A percentile compares a stretch with the other conserved stretches of the same genome.
Conservation (phyloP, 2,888 invertebrate species). For the Polydrusus cervinus region DNA sequence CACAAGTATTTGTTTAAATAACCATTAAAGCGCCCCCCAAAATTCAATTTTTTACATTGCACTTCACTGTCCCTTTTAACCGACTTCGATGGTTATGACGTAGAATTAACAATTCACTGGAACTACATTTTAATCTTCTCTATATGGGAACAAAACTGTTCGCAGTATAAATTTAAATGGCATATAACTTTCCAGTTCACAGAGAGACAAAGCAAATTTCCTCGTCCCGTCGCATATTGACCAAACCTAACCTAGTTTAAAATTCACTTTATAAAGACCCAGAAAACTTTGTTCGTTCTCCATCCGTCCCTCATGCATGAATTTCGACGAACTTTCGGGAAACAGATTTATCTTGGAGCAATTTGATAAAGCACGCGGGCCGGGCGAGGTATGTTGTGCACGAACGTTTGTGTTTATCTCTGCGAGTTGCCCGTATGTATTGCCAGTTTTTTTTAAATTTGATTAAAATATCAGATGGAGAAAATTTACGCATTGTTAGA, state of each 20-base stretch:
- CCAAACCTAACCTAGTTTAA: slow-evolving; percentile 32
- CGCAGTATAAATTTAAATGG: slow-evolving; percentile 6
- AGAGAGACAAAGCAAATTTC: slow-evolving; percentile 18
- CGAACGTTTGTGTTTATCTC: slow-evolving; percentile 13
- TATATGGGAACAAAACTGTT: not conserved
- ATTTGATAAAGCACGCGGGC: slow-evolving; percentile 18
- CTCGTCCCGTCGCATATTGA: slow-evolving; percentile 23
- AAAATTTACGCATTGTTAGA: not conserved
- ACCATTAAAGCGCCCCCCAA: too few species aligned
- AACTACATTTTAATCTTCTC: not conserved
- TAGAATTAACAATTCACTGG: not conserved
- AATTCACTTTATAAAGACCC: slow-evolving; percentile 23
- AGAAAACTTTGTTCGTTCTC: slow-evolving; percentile 25
- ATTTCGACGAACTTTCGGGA: slow-evolving; percentile 21
- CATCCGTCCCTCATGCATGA: slow-evolving; percentile 12
- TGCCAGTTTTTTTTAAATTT: not conserved
- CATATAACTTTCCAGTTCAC: slow-evolving; percentile 13
- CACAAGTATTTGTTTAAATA: too few species aligned
- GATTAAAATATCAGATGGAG: not conserved
- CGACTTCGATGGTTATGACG: not conserved
- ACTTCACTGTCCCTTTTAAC: too few species aligned
- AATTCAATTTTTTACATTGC: too few species aligned
- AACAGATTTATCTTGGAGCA: slow-evolving; percentile 23
- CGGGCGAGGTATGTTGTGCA: slow-evolving; percentile 11
- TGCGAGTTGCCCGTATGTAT: not conserved